These are phyloP conservation scores for Tipula vernalis DNA, from an alignment of 2,888 invertebrate species.

Conservation along the genomic window DNA sequence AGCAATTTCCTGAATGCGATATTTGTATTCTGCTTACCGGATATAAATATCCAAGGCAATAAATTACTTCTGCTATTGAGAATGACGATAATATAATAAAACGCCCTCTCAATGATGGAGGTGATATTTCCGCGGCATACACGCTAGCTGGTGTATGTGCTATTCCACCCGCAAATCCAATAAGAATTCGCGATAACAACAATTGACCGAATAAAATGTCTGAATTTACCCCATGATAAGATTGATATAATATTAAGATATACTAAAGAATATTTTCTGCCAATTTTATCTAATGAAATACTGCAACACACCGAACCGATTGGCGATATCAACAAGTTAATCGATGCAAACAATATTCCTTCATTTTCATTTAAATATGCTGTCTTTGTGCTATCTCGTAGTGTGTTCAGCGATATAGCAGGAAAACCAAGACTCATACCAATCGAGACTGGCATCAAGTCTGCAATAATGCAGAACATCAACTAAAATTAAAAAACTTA, in stretches of 20 bases:
- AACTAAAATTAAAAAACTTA: slow-evolving; percentile 19
- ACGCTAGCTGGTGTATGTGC: slow-evolving; percentile 31
- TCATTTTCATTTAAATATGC: slow-evolving; percentile 25
- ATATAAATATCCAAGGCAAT: slow-evolving; percentile 43
- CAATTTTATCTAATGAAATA: slow-evolving; percentile 28
- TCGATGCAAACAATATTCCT: slow-evolving; percentile 33
- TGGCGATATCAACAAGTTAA: slow-evolving; percentile 30
- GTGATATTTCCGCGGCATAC: slow-evolving; percentile 34
- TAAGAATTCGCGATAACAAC: slow-evolving; percentile 28
- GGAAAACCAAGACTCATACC: slow-evolving; percentile 32
- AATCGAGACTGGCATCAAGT: slow-evolving; percentile 28
- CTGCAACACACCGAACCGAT: slow-evolving; percentile 31
- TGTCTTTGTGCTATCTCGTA: slow-evolving; percentile 20
- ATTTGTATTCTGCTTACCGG: slow-evolving; percentile 31
- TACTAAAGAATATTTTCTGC: slow-evolving; percentile 29
- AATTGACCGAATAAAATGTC: slow-evolving; percentile 26
- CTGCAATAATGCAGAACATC: slow-evolving; percentile 29
- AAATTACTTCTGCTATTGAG: slow-evolving; percentile 49
- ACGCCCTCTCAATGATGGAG: slow-evolving; percentile 48
- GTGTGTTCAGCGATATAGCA: slow-evolving; percentile 26
- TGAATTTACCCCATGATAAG: slow-evolving; percentile 25
- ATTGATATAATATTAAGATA: slow-evolving; percentile 28
- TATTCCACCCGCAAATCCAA: slow-evolving; percentile 31
- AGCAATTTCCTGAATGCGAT: not conserved
- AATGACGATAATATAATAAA: slow-evolving; percentile 49